Evolutionary conservation across 2,797 vertebrate species (phyloP).

Genomic region (Ciconia nigra): DNA sequence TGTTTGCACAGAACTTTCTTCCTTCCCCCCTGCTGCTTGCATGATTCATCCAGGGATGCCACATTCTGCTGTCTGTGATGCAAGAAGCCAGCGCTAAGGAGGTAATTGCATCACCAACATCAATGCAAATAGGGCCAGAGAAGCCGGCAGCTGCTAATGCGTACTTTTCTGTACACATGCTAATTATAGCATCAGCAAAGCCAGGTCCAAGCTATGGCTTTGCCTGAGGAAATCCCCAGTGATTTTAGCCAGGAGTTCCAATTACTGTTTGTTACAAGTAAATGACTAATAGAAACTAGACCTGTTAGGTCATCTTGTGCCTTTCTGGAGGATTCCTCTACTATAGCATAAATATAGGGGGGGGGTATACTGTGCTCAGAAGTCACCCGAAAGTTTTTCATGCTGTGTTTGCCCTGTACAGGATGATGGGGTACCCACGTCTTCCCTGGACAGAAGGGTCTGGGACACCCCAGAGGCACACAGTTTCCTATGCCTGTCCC

Average conservation of each 20-base stretch:
- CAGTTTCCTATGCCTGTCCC: neutral
- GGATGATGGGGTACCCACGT: neutral
- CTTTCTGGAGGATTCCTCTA: neutral
- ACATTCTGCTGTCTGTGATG: neutral
- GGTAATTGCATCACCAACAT: neutral
- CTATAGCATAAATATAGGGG: neutral
- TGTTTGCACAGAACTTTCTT: neutral
- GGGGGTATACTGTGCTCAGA: neutral
- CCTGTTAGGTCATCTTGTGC: neutral
- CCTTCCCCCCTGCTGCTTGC: neutral
- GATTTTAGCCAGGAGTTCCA: neutral
- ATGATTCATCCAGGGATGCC: constrained; percentile 32
- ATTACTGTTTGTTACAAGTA: neutral
- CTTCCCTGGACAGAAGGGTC: neutral
- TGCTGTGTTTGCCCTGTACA: neutral
- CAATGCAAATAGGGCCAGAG: neutral
- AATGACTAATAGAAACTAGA: neutral
- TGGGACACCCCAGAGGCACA: neutral
- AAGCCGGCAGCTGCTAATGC: neutral
- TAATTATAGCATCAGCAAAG: neutral
- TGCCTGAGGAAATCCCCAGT: neutral
- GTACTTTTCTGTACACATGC: neutral
- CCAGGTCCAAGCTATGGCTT: neutral
- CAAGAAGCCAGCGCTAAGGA: neutral
- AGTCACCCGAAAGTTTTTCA: neutral